Conservation (phyloP, 2,888 invertebrate genomes). For the Rotaria socialis region DNA sequence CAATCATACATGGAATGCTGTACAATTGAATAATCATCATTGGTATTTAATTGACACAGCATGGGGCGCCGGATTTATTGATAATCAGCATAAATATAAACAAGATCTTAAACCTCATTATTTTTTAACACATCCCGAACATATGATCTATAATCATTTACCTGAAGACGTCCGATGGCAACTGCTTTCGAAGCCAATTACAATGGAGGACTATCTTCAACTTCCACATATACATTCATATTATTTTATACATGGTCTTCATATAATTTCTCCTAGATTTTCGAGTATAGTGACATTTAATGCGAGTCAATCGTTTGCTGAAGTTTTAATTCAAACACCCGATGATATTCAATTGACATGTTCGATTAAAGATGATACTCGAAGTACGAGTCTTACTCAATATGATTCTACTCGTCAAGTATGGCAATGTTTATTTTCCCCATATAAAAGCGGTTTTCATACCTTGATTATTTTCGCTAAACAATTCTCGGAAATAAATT, state of each 20-base stretch:
- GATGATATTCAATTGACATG: not conserved
- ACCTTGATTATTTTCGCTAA: slow-evolving; percentile 18
- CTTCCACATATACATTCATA: slow-evolving; percentile 8
- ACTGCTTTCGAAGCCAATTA: slow-evolving; percentile 4
- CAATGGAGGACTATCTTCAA: not conserved
- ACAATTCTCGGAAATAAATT: not conserved
- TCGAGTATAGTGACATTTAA: not conserved
- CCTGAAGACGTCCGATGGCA: slow-evolving; percentile 9
- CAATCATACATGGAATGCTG: slow-evolving; percentile 45
- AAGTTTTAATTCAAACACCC: not conserved
- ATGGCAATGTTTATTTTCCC: not conserved
- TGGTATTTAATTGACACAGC: slow-evolving; percentile 42
- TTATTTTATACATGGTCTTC: not conserved
- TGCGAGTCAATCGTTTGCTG: not conserved
- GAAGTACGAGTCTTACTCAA: too few relatives aligned
- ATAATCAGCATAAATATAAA: slow-evolving; percentile 4
- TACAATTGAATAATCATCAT: slow-evolving; percentile 33
- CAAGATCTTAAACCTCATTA: slow-evolving; percentile 37
- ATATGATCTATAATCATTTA: slow-evolving; percentile 38
- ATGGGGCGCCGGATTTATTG: slow-evolving; percentile 39
- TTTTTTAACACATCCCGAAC: slow-evolving; percentile 37
- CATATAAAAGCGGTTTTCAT: slow-evolving; percentile 16
- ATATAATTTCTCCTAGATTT: not conserved
- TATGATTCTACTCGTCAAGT: not conserved
- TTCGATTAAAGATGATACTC: not conserved